Conservation (phyloP, 2,113 vertebrate species). For the Sinocyclocheilus rhinocerous region DNA sequence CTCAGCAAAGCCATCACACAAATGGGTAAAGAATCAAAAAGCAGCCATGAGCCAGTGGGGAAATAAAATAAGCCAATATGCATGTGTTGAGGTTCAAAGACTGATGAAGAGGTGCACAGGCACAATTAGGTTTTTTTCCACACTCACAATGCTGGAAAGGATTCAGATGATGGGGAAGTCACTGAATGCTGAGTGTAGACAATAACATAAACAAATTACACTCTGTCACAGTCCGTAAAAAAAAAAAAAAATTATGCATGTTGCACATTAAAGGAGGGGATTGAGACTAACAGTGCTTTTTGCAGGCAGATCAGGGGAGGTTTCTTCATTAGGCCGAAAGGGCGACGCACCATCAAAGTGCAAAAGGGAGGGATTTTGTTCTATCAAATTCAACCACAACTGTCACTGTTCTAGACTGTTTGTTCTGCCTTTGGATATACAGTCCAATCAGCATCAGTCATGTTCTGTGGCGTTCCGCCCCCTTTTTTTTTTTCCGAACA, state of each 20-base stretch:
- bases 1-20: constrained; percentile 14
- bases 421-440: no score
- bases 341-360: no score
- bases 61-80: constrained; percentile 18
- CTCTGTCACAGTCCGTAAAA: not conserved
- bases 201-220: not conserved
- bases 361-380: no score
- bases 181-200: not conserved
- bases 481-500: no score
- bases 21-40: constrained; percentile 15
- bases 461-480: no score
- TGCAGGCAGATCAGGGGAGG: no score
- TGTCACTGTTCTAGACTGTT: no score
- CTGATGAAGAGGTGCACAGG: not conserved
- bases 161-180: not conserved
- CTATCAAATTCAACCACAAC: no score
- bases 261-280: not conserved
- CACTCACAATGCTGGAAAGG: not conserved
- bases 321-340: no score
- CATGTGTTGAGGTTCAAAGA: not conserved
- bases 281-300: not conserved
- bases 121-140: not conserved
- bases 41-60: not conserved
- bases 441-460: no score
- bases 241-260: not conserved